phyloP scores from a whole-genome alignment of 2,888 invertebrate species.

The Tipula confusa region DNA sequence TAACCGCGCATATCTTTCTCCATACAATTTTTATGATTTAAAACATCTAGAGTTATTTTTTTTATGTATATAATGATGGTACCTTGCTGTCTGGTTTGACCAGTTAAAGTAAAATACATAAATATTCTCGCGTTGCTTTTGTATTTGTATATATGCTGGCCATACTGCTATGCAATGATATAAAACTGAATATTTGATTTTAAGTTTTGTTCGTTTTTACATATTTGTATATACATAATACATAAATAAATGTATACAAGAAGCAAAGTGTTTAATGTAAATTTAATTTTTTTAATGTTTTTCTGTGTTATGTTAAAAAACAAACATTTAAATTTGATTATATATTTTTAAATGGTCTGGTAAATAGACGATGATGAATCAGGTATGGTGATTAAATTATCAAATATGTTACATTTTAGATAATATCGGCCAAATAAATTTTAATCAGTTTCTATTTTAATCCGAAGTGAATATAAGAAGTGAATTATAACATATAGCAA shows the following conservation, averaged over 20 bases:
- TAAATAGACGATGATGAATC: background rate
- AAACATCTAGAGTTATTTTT: background rate
- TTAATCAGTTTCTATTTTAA: too few relatives aligned
- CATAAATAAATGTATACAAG: background rate
- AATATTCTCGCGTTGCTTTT: background rate
- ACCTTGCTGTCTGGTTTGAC: conserved; percentile 30
- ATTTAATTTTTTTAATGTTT: background rate
- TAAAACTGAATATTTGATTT: background rate
- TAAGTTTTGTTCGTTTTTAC: background rate
- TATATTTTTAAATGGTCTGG: background rate
- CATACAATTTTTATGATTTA: conserved; percentile 1
- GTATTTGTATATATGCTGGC: background rate
- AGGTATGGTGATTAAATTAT: background rate
- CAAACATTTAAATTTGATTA: conserved; percentile 16
- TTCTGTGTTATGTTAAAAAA: background rate
- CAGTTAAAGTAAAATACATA: conserved; percentile 3
- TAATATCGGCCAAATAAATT: too few relatives aligned
- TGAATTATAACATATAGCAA: too few relatives aligned
- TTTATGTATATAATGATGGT: conserved; percentile 16
- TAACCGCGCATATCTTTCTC: background rate
- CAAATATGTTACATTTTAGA: too few relatives aligned
- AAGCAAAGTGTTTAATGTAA: background rate
- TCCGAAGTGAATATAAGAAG: too few relatives aligned
- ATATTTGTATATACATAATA: background rate
- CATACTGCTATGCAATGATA: background rate